Percentiles rank a stretch among this genome's conserved stretches.
These are phyloP conservation scores for Drosophila kambysellisi DNA, from an alignment of 2,888 invertebrate species.

Conservation along the genomic window DNA sequence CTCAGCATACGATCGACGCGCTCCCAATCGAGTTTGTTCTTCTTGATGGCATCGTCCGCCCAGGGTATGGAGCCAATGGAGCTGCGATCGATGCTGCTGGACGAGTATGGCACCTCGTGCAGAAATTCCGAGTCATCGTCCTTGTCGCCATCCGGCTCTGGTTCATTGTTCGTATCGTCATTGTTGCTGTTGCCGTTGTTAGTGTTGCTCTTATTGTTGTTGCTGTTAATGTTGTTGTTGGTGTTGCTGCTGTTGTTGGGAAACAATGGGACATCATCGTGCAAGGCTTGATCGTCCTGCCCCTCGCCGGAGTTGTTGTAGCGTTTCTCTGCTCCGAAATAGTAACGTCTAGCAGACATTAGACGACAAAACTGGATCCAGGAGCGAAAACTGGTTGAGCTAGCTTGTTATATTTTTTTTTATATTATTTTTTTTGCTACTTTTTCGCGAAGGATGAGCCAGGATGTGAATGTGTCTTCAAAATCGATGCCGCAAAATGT, in stretches of 20 bases:
- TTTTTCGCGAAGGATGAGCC: constrained; percentile 30
- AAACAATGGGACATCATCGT: constrained; percentile 55
- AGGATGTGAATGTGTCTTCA: constrained; percentile 36
- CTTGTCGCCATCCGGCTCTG: constrained; percentile 65
- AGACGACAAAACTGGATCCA: constrained; percentile 45
- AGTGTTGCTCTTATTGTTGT: constrained; percentile 27
- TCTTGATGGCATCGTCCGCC: constrained; percentile 85
- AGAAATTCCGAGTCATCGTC: constrained; percentile 81
- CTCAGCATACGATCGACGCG: constrained; percentile 83
- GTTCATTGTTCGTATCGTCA: constrained; percentile 39
- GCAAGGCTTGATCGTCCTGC: constrained; percentile 27
- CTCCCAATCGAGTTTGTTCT: constrained; percentile 85
- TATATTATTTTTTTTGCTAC: constrained; percentile 4
- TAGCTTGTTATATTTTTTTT: constrained; percentile 17
- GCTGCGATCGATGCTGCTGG: constrained; percentile 84
- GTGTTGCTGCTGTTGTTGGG: constrained; percentile 33
- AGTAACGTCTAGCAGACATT: constrained; percentile 75
- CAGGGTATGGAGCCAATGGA: constrained; percentile 85
- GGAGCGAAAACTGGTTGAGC: constrained; percentile 60
- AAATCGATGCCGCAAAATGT: constrained; percentile 70
- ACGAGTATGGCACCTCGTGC: constrained; percentile 83
- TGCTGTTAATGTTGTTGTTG: constrained; percentile 28
- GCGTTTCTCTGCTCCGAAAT: constrained; percentile 62
- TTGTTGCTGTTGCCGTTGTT: constrained; percentile 37
- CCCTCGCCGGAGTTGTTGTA: constrained; percentile 46